Percentiles rank a stretch among this genome's conserved stretches.
Conservation (phyloP, 1,140 invertebrate genomes). For the Hestina assimilis region DNA sequence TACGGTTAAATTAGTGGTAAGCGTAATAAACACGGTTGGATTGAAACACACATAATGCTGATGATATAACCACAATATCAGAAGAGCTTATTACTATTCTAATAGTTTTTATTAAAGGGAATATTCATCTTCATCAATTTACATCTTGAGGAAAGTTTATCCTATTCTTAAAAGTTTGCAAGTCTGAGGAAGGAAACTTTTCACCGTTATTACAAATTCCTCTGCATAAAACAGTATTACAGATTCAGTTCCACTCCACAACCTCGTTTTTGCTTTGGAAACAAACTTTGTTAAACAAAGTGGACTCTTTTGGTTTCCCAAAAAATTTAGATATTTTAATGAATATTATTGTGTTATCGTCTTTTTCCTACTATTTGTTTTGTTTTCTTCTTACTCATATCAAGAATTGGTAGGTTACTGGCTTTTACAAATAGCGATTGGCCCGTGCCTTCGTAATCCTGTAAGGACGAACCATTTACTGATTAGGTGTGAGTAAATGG, state of each 20-base stretch:
- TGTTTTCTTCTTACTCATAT: no score
- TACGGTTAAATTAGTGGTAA: no score
- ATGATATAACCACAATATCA: no score
- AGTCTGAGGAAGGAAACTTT: conserved; percentile 40
- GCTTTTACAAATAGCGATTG: no score
- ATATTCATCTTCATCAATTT: conserved; percentile 31
- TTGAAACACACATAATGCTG: no score
- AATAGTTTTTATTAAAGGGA: conserved; percentile 21
- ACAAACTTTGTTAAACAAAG: conserved; percentile 20
- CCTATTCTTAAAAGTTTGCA: conserved; percentile 41
- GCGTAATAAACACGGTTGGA: no score
- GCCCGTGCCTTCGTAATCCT: no score
- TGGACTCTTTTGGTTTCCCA: not conserved
- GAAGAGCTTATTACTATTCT: not conserved
- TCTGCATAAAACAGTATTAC: conserved; percentile 34
- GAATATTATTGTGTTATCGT: not conserved
- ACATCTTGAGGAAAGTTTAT: conserved; percentile 43
- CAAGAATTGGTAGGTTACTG: no score
- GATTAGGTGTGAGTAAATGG: no score
- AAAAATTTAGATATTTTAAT: not conserved
- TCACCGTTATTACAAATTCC: conserved; percentile 47
- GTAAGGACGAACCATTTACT: no score
- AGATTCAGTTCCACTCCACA: conserved; percentile 39
- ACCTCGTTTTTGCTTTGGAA: conserved; percentile 32
- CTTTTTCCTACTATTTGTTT: no score